Conservation (phyloP, 2,888 invertebrate genomes). For the Drosophila affinis region DNA sequence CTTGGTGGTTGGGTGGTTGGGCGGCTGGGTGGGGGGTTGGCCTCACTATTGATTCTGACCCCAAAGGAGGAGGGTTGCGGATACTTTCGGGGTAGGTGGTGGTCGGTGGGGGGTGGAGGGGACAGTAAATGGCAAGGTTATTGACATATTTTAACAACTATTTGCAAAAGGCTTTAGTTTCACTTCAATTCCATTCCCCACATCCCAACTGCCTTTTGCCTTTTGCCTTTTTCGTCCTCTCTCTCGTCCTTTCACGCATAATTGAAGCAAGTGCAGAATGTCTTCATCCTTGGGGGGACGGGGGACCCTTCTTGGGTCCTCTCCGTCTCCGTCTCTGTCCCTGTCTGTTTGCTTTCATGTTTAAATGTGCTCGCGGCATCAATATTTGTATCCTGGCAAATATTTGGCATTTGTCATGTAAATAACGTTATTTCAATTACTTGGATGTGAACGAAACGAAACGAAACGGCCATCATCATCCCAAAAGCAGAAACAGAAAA, state of each 20-base stretch:
- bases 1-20: no score
- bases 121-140: conserved; percentile 59
- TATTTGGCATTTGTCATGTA: conserved; percentile 70
- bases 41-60: conserved; percentile 53
- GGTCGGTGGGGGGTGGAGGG: background rate
- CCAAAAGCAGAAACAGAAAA: conserved; percentile 19
- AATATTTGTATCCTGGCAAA: conserved; percentile 71
- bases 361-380: conserved; percentile 71
- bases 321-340: conserved; percentile 2
- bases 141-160: conserved; percentile 78
- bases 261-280: conserved; percentile 74
- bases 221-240: background rate
- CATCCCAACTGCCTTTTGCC: background rate
- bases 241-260: conserved; percentile 54
- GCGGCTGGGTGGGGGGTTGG: conserved; percentile 27
- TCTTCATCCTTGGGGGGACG: conserved; percentile 54
- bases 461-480: conserved; percentile 25
- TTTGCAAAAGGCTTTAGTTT: conserved; percentile 77
- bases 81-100: background rate
- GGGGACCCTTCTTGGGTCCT: no score
- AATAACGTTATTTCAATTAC: conserved; percentile 74
- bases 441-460: conserved; percentile 32
- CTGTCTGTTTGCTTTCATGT: conserved; percentile 56
- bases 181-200: conserved; percentile 68
- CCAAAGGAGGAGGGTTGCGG: conserved; percentile 5